Evolutionary conservation across 2,113 vertebrate species (phyloP), one percentile per base, ranked within the genome.

Genomic region (Oncorhynchus masou): DNA sequence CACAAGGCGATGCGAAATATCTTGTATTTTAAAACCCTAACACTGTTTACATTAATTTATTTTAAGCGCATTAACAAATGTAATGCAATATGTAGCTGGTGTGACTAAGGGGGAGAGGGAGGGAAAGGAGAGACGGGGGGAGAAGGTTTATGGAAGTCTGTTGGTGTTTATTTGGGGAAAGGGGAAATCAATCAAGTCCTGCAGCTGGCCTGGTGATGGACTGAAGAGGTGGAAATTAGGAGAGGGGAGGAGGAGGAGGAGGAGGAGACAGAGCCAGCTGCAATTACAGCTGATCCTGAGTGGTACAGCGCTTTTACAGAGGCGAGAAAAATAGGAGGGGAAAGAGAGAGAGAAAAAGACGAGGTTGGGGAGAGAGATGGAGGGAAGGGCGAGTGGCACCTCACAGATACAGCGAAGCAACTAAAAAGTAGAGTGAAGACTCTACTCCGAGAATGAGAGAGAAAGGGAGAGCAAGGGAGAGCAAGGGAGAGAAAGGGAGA

Each of bases 201-300:
- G 51, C 71, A 77, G 70, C 48, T 80, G 31, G 48, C 70, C 70
- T n/a, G 25, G 75, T 68, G 75, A 29, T 54, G 19, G 66, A 70
- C 60, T 57, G n/a, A 60, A 68, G 64, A 45, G n/a, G 20, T 39
- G 73, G 27, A 9, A 74, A 19, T 54, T 54, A 74, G 73, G 34
- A 49, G 19, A 45, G 13, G 57, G 57, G 72, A 25, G 59, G 39
- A 76, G 82, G 80, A 25, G 59, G 39, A 76, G 82, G 80, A 70
- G 73, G 78, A 71, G 59, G 68, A 73, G 62, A 48, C 66, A 73
- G 15, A 54, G 74, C 72, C 76, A 81, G 71, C 24, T 69, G 74
- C 73, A 79, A 85, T 87, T 86, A 83, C 62, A 73, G 73, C 75
- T 79, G 34, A 76, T 75, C 45, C 59, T 34, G 68, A 77, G 76